These are phyloP conservation scores for Channallabes apus DNA, from an alignment of 2,797 vertebrate genomes.

Conservation along the genomic window DNA sequence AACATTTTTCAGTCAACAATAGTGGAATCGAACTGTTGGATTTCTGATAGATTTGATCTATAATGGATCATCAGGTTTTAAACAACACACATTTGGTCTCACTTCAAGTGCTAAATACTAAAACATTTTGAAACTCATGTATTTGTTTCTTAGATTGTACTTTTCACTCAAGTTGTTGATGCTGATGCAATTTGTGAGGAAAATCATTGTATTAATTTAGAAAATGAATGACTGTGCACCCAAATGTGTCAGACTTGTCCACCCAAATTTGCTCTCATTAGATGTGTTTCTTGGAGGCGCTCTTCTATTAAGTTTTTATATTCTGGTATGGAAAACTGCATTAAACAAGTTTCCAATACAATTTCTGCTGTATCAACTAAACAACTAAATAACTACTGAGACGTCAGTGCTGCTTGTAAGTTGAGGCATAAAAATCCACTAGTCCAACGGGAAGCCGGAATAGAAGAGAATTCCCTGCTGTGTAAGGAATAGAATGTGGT, in stretches of 20 bases:
- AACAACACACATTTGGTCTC: neutral
- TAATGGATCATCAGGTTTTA: neutral
- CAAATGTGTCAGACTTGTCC: neutral
- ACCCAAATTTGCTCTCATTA: neutral
- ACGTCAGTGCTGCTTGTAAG: neutral
- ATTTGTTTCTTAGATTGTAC: neutral
- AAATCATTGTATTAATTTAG: neutral
- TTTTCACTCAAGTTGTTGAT: neutral
- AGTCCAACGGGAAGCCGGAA: neutral
- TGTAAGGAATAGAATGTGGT: neutral
- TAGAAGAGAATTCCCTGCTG: neutral
- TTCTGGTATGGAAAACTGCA: too few relatives aligned
- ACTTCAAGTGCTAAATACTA: neutral
- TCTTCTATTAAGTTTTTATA: too few relatives aligned
- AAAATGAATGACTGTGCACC: neutral
- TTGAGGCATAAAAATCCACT: neutral
- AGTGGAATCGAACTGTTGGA: neutral
- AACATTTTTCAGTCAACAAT: neutral
- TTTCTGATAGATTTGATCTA: neutral
- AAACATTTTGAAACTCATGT: neutral
- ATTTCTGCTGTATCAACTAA: neutral
- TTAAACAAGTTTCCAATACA: neutral
- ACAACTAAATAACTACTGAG: neutral
- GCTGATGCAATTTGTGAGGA: neutral
- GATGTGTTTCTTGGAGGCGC: too few relatives aligned